These are phyloP conservation scores for Myzus persicae DNA, from an alignment of 1,140 invertebrate species.

Conservation along the genomic window DNA sequence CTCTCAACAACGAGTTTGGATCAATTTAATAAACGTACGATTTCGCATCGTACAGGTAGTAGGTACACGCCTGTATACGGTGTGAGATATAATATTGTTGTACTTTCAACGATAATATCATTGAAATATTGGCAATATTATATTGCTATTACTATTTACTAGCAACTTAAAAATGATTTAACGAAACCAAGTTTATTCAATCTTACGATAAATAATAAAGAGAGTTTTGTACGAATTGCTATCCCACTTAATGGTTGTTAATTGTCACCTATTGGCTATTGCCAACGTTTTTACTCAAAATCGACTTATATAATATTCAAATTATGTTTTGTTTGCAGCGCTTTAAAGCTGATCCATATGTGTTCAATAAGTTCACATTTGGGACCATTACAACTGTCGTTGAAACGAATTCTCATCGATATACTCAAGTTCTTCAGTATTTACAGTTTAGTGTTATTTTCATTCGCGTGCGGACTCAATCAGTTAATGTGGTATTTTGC, in stretches of 20 bases:
- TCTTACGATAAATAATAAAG: background rate
- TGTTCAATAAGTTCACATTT: slow-evolving; percentile 92
- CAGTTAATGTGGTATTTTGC: slow-evolving; percentile 92
- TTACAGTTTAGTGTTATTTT: slow-evolving; percentile 82
- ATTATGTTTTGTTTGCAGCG: slow-evolving; percentile 68
- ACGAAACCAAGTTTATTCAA: no score
- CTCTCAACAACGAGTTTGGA: no score
- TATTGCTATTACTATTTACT: no score
- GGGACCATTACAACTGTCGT: slow-evolving; percentile 84
- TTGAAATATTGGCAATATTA: no score
- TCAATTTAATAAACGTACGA: no score
- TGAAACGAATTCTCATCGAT: slow-evolving; percentile 86
- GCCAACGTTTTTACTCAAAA: background rate
- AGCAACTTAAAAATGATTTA: no score
- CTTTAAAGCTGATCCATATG: slow-evolving; percentile 86
- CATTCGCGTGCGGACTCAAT: slow-evolving; percentile 83
- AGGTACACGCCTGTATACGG: no score
- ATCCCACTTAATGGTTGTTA: background rate
- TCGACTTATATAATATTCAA: background rate
- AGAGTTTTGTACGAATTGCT: no score
- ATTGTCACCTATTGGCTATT: no score
- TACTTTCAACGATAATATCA: no score
- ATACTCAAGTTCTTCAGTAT: slow-evolving; percentile 90
- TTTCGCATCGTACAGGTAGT: no score
- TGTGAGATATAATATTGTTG: no score